Evolutionary conservation across 2,797 vertebrate genomes (phyloP), one percentile per base, ranked within the genome.

Genomic region (Acestrorhynchus altus): DNA sequence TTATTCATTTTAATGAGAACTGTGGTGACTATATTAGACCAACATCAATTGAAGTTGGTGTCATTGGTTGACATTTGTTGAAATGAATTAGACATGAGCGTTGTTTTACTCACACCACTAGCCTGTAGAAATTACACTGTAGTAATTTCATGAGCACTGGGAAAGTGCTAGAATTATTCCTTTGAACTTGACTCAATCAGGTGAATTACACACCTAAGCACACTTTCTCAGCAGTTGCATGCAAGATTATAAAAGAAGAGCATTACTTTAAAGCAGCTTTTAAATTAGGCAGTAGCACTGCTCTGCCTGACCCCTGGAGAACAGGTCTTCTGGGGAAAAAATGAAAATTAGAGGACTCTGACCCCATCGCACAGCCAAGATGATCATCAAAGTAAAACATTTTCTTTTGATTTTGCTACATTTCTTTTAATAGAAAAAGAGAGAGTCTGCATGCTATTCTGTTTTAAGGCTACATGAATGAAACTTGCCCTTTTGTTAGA

Each of bases 191-290:
- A 61, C 12, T 65, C 74, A 79, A 47, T 79, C 66, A 69, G 78
- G 72, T 69, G 26, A 72, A 74, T 81, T 70, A 73, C 79, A 74
- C 70, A 72, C 76, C 82, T 82, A 75, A 76, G 64, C 70, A 72
- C 72, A 52, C 61, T 69, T 80, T 86, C 56, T 75, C 66, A 57
- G 69, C 24, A 63, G 72, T 71, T 82, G 35, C 76, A 77, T 28
- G 28, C 64, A 69, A 72, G 69, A 79, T 80, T 80, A 60, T 65
- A 72, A 80, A 66, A 77, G 61, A 76, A 57, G 35, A 80, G 70
- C 76, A 76, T 81, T 81, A 42, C 78, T 82, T 86, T 83, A 74
- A 76, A 82, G 66, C 39, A 47, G 42, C 20, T 68, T 66, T 80
- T 76, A 79, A 77, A 56, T 83, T 76, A 66, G 52, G 54, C 57